These are phyloP conservation scores for Cetonia aurata DNA, from an alignment of 2,888 invertebrate species.

Conservation along the genomic window DNA sequence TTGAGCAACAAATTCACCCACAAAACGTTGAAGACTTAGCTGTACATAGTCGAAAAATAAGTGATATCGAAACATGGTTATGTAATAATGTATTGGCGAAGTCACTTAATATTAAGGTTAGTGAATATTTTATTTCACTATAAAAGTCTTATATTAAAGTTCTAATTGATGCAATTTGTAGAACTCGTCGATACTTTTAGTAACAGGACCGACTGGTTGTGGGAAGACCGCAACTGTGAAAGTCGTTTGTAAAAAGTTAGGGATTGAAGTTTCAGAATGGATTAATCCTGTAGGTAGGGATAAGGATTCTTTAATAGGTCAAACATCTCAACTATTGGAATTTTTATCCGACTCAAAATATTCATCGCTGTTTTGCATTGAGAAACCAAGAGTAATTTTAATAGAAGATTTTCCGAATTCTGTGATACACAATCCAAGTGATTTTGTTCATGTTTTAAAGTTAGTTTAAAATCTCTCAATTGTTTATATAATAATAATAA, in stretches of 20 bases:
- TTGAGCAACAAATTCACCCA: constrained; percentile 75
- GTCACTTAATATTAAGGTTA: constrained; percentile 38
- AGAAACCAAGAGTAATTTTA: constrained; percentile 73
- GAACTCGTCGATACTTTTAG: constrained; percentile 72
- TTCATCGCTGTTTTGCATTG: constrained; percentile 69
- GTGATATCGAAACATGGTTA: constrained; percentile 80
- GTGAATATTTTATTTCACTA: not conserved
- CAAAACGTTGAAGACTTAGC: constrained; percentile 74
- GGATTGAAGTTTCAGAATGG: constrained; percentile 80
- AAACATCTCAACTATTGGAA: constrained; percentile 79
- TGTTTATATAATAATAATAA: constrained; percentile 1
- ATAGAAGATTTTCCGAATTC: constrained; percentile 89
- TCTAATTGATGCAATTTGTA: constrained; percentile 36
- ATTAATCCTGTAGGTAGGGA: constrained; percentile 82
- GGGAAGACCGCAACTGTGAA: constrained; percentile 85
- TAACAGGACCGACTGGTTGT: constrained; percentile 87
- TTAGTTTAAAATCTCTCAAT: constrained; percentile 64
- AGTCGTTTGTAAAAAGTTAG: constrained; percentile 74
- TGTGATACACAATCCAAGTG: constrained; percentile 74
- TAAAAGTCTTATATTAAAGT: not conserved
- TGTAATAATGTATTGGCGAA: constrained; percentile 54
- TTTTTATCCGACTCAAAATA: constrained; percentile 86
- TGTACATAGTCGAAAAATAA: constrained; percentile 80
- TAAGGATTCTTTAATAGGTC: constrained; percentile 70
- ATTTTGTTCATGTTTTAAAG: constrained; percentile 78